Evolutionary conservation across 1,140 invertebrate genomes (phyloP).

Genomic region (Pectinophora gossypiella): DNA sequence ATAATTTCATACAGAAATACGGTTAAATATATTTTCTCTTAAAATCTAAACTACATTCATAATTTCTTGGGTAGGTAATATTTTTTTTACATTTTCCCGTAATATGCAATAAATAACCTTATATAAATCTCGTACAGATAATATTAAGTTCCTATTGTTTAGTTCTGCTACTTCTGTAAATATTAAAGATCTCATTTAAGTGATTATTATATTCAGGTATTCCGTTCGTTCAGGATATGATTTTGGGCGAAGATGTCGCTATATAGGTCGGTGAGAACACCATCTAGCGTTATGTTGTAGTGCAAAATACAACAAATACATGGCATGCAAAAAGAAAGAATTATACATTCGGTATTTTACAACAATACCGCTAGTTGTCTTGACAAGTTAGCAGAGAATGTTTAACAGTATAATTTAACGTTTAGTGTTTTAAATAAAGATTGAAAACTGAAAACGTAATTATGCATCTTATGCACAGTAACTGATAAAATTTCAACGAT

Average conservation of each 20-base stretch:
- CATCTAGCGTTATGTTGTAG: too few species aligned
- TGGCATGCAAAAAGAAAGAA: too few species aligned
- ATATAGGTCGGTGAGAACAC: too few species aligned
- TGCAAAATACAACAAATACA: too few species aligned
- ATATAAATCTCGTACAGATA: slow-evolving; percentile 57
- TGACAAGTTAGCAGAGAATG: too few species aligned
- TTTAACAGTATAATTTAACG: too few species aligned
- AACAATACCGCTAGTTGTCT: too few species aligned
- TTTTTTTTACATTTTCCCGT: slow-evolving; percentile 70
- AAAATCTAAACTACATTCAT: slow-evolving; percentile 62
- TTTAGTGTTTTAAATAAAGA: too few species aligned
- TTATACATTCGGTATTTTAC: too few species aligned
- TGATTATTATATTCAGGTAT: slow-evolving; percentile 66
- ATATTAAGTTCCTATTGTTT: slow-evolving; percentile 48
- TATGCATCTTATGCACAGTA: background rate
- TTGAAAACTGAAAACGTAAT: too few species aligned
- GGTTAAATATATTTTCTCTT: slow-evolving; percentile 73
- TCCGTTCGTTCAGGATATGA: slow-evolving; percentile 65
- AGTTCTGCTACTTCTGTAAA: slow-evolving; percentile 62
- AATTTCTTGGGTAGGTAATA: slow-evolving; percentile 55
- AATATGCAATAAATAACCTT: slow-evolving; percentile 67
- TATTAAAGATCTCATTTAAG: slow-evolving; percentile 45
- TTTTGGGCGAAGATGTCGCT: slow-evolving; percentile 20
- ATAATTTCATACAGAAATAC: slow-evolving; percentile 75
- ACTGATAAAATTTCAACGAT: background rate